Conservation (phyloP, 2,888 invertebrate species). For the Meganola albula region DNA sequence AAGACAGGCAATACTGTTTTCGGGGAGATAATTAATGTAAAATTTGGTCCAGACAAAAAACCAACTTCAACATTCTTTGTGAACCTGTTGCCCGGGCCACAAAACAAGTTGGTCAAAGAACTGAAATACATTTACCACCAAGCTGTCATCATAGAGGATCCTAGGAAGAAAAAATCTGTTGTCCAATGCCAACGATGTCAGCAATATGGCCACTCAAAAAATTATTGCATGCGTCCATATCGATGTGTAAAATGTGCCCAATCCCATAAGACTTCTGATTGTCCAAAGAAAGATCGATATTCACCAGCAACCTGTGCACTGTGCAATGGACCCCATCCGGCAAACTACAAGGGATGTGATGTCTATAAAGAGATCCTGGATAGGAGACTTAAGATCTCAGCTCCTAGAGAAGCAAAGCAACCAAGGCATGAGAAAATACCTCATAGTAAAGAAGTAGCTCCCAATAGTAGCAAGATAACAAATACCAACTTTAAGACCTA, state of each 20-base stretch:
- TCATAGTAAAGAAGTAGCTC: neutral
- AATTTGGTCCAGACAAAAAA: constrained; percentile 6
- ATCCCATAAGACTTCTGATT: constrained; percentile 23
- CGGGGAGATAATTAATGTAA: constrained; percentile 1
- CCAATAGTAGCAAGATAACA: neutral
- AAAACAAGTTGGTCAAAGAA: neutral
- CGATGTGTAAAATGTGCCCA: constrained; percentile 24
- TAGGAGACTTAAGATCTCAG: neutral
- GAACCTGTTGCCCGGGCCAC: neutral
- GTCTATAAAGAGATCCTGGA: constrained; percentile 1
- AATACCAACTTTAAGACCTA: neutral
- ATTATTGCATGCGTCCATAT: constrained; percentile 22
- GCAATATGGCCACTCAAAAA: constrained; percentile 16
- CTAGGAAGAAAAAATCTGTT: constrained; percentile 5
- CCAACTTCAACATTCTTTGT: constrained; percentile 4
- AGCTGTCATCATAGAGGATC: constrained; percentile 6
- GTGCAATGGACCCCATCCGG: constrained; percentile 10
- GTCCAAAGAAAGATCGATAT: constrained; percentile 17
- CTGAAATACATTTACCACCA: constrained; percentile 3
- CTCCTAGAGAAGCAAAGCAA: constrained; percentile 7
- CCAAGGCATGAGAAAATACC: constrained; percentile 8
- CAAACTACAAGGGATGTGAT: constrained; percentile 8
- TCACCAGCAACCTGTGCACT: constrained; percentile 19
- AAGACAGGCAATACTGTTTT: neutral
- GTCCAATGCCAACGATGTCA: constrained; percentile 12